These are phyloP conservation scores for Phyllostomus discolor DNA, from an alignment of 2,113 vertebrate species.

Conservation along the genomic window DNA sequence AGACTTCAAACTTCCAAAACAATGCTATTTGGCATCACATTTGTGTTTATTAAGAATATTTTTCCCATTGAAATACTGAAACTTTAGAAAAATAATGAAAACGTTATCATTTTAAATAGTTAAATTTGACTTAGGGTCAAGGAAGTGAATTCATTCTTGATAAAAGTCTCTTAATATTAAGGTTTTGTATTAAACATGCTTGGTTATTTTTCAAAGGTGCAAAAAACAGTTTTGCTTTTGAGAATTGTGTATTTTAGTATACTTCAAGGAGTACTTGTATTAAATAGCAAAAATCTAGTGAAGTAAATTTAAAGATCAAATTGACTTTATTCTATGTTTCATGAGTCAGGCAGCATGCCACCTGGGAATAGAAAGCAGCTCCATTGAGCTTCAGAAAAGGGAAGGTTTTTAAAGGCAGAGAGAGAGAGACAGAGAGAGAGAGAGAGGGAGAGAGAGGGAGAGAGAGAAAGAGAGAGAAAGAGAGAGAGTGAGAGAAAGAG, in stretches of 20 bases:
- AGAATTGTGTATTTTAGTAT: neutral
- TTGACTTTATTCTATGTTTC: neutral
- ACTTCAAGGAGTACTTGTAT: neutral
- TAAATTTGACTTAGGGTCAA: neutral
- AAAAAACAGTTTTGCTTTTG: neutral
- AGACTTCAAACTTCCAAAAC: neutral
- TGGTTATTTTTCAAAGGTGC: neutral
- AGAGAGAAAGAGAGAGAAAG: no score
- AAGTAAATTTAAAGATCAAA: neutral
- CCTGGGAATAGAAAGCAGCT: neutral
- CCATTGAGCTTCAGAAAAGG: neutral
- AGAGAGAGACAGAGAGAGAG: neutral
- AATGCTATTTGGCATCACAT: neutral
- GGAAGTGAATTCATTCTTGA: neutral
- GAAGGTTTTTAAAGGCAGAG: neutral
- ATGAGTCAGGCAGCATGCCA: neutral
- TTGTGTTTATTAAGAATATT: neutral
- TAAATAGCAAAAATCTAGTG: neutral
- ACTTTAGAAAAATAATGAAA: neutral
- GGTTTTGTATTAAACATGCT: neutral
- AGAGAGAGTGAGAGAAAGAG: no score
- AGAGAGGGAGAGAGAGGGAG: neutral
- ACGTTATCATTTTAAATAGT: neutral
- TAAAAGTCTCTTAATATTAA: neutral
- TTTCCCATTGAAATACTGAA: neutral